phyloP scores from a whole-genome alignment of 2,797 vertebrate genomes.

The Ceyx erithaca region DNA sequence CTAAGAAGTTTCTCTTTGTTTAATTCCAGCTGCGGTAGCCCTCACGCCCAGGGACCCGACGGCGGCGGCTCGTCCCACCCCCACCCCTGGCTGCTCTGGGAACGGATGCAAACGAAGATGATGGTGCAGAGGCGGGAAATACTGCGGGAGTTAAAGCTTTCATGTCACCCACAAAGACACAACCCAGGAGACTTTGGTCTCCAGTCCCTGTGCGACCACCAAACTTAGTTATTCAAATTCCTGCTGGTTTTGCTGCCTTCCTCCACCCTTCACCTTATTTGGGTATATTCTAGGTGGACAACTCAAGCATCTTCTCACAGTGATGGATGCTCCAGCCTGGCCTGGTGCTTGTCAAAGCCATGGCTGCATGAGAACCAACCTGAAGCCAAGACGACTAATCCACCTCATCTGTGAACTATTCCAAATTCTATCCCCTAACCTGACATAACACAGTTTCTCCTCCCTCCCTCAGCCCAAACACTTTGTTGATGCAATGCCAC shows the following conservation, averaged over 20 bases:
- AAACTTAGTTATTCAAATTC: rapidly evolving
- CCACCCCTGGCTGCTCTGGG: neutral
- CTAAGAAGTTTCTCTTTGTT: slow-evolving; percentile 51
- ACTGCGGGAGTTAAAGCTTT: neutral
- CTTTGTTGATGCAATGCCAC: no score
- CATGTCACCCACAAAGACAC: neutral
- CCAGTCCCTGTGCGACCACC: rapidly evolving
- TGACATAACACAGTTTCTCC: rapidly evolving
- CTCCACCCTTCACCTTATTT: neutral
- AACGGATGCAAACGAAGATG: neutral
- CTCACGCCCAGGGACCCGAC: neutral
- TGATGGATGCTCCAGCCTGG: rapidly evolving
- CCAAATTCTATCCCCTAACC: neutral
- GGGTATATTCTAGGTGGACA: neutral
- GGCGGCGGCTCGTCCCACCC: no score
- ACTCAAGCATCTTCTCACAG: neutral
- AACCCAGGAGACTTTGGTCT: neutral
- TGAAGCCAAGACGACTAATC: neutral
- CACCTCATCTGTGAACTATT: rapidly evolving
- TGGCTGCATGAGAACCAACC: rapidly evolving
- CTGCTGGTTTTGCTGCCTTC: neutral
- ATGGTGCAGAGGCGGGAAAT: neutral
- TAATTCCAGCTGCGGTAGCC: neutral
- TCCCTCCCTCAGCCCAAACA: neutral
- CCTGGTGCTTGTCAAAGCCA: rapidly evolving